Conservation (phyloP, 2,888 invertebrate species). For the Adelognathus sp. region DNA sequence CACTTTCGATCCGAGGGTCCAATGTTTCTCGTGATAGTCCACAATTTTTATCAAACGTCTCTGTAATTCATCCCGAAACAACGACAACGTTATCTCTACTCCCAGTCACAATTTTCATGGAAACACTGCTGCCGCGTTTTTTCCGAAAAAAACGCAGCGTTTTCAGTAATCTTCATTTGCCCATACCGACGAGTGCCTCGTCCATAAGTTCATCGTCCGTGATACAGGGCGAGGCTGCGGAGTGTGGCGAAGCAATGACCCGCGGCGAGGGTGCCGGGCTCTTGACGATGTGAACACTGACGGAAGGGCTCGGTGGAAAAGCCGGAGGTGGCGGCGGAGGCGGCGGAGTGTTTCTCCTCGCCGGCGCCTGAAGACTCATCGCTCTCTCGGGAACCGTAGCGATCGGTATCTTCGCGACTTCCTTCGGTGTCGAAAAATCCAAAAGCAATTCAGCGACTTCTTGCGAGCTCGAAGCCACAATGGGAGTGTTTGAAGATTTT, state of each 20-base stretch:
- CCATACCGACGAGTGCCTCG: constrained; percentile 90
- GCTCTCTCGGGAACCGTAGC: constrained; percentile 83
- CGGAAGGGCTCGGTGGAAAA: constrained; percentile 85
- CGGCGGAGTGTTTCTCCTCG: constrained; percentile 79
- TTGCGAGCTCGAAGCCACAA: constrained; percentile 80
- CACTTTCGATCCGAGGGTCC: too few relatives aligned
- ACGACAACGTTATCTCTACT: not conserved
- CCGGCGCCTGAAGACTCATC: constrained; percentile 81
- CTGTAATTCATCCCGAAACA: too few relatives aligned
- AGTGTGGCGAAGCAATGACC: constrained; percentile 85
- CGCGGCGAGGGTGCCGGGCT: constrained; percentile 89
- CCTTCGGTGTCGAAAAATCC: constrained; percentile 86
- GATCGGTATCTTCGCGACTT: constrained; percentile 78
- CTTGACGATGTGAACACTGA: constrained; percentile 89
- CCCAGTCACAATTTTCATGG: too few relatives aligned
- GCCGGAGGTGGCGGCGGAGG: constrained; percentile 75
- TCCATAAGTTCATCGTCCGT: constrained; percentile 96
- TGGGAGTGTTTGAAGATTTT: constrained; percentile 50
- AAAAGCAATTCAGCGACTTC: constrained; percentile 86
- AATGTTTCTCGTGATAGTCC: too few relatives aligned
- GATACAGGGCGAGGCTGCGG: constrained; percentile 90
- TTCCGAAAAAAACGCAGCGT: constrained; percentile 53
- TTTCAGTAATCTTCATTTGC: constrained; percentile 84
- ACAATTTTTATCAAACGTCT: too few relatives aligned
- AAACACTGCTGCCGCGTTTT: constrained; percentile 28